A percentile compares a stretch with the other conserved stretches of the same genome.
These are phyloP conservation scores for Pardalotus punctatus DNA, from an alignment of 2,113 vertebrate species.

Conservation along the genomic window DNA sequence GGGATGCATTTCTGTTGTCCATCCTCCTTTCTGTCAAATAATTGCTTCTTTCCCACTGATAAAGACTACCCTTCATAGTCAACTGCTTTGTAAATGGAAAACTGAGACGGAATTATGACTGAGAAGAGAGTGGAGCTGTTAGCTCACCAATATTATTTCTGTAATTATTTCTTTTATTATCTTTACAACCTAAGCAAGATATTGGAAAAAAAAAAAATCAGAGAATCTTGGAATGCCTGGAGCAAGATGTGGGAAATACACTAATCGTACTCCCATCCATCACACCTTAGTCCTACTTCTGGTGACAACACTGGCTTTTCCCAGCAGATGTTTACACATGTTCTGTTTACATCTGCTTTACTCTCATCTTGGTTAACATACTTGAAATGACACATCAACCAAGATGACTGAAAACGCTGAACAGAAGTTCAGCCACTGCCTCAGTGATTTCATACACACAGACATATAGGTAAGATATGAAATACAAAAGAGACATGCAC, in stretches of 20 bases:
- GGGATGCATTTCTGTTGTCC: neutral
- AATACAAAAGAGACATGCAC: neutral
- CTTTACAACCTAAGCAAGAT: neutral
- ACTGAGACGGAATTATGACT: neutral
- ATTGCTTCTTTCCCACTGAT: neutral
- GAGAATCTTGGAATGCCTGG: neutral
- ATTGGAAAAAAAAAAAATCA: neutral
- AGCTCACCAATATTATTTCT: neutral
- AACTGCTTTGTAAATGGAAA: neutral
- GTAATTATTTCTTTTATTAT: neutral
- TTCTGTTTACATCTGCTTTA: neutral
- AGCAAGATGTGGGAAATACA: neutral
- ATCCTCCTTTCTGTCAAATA: neutral
- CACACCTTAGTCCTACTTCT: neutral
- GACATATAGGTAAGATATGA: neutral
- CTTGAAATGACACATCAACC: neutral
- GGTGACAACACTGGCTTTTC: neutral
- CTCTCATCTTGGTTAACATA: neutral
- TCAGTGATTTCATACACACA: neutral
- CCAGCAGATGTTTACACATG: neutral
- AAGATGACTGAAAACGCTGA: neutral
- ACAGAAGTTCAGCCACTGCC: neutral
- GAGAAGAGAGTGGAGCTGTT: neutral
- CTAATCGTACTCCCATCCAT: neutral
- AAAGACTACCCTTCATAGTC: neutral